Conservation (phyloP, 2,113 vertebrate species). For the Cisticola juncidis region DNA sequence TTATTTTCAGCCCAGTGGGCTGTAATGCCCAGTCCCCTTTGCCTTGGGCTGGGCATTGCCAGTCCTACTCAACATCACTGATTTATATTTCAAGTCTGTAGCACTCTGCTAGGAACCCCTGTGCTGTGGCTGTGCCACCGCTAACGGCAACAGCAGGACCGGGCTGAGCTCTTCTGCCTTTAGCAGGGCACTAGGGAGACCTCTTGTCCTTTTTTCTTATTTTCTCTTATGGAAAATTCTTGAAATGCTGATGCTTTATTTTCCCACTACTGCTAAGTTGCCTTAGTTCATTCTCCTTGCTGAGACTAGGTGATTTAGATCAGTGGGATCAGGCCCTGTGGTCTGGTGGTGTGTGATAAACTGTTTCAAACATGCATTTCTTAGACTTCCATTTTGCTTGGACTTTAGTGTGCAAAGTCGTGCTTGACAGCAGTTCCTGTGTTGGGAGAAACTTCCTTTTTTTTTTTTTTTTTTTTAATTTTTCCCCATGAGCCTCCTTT, state of each 20-base stretch:
- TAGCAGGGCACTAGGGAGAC: fast-evolving
- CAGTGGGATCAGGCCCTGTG: neutral
- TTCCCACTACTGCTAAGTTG: neutral
- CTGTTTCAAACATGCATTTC: neutral
- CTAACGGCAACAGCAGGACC: fast-evolving
- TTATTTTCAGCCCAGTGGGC: neutral
- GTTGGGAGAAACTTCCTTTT: fast-evolving
- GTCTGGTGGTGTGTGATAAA: neutral
- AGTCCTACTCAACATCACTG: neutral
- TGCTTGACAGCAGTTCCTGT: neutral
- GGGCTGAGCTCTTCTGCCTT: neutral
- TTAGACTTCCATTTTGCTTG: neutral
- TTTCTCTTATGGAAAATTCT: neutral
- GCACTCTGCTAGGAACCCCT: neutral
- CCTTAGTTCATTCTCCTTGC: neutral
- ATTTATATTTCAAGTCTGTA: neutral
- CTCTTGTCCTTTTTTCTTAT: neutral
- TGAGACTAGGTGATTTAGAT: neutral
- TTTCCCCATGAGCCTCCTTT: neutral
- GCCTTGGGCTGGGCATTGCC: neutral
- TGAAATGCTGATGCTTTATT: neutral
- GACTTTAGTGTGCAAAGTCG: neutral
- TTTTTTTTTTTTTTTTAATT: neutral
- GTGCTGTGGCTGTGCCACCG: fast-evolving
- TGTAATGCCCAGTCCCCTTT: neutral